Base-by-base conservation (phyloP, 2,797 vertebrate genomes). In the Manis crassicaudata region DNA sequence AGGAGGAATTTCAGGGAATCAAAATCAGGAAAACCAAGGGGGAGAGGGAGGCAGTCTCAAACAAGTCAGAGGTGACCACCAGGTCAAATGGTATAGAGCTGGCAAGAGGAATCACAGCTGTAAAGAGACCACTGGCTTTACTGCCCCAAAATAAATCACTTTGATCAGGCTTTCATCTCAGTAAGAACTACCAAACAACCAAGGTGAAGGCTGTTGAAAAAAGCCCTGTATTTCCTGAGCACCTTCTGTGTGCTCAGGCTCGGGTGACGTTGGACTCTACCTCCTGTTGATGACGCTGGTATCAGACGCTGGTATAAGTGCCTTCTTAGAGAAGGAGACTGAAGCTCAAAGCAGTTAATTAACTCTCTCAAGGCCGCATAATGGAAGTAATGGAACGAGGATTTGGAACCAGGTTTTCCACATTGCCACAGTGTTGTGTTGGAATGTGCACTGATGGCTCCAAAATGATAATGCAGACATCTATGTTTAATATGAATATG, bases 131-230 rank as follows among this genome's bases (percentile, higher is more conserved):
- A 79, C 50, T 68, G 84, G 70, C 63, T 95, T 86, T 73, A 35
- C n/a, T 92, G 12, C 23, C 52, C 14, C 56, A 43, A 75, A 76
- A 46, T 62, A 72, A 93, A 85, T 91, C 37, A 54, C 46, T 91
- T 46, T 62, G 54, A 83, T 54, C 18, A 67, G 73, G 17, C 17
- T 81, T 63, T 92, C 27, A 23, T 40, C 70, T 75, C 65, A 81
- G 76, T 68, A 63, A 81, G 87, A 97, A 89, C 50, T 84, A 86
- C 37, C 58, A 29, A 82, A 90, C 11, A 58, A 73, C 76, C 46
- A 80, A 91, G 56, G 72, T 75, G 70, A 82, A 89, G n/a, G 58
- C 82, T 80, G 32, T 35, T 72, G 18, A 80, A 46, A 96, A 96
- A 29, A 76, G 23, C 63, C 50, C 83, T 58, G 86, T 40, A 65